Percentiles rank a stretch among this genome's conserved stretches.
phyloP scores from a whole-genome alignment of 2,888 invertebrate species.

The Phragmatobia fuliginosa region DNA sequence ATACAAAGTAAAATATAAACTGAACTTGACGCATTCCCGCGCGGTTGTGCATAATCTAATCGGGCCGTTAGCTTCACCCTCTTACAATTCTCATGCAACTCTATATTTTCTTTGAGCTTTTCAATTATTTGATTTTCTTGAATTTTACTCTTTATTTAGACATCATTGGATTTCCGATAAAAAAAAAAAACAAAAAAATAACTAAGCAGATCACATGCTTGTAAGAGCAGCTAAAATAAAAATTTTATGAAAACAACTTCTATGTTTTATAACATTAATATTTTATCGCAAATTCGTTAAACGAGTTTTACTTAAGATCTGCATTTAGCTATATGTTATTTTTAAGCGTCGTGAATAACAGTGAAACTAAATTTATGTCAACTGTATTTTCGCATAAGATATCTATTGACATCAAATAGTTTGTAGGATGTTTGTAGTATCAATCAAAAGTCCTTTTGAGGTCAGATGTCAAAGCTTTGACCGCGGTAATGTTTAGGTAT shows the following conservation, averaged over 20 bases:
- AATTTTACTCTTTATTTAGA: neutral
- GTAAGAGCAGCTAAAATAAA: neutral
- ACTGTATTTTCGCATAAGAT: neutral
- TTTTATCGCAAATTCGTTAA: too few relatives aligned
- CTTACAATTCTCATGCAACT: neutral
- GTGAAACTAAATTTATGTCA: neutral
- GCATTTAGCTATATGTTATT: neutral
- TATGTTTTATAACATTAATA: too few relatives aligned
- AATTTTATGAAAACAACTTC: too few relatives aligned
- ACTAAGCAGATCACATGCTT: neutral
- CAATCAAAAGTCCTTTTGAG: slow-evolving; percentile 1
- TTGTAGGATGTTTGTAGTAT: neutral
- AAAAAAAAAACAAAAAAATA: neutral
- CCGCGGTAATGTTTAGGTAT: slow-evolving; percentile 8
- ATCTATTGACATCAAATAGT: neutral
- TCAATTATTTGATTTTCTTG: neutral
- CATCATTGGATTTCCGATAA: neutral
- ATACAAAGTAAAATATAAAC: neutral
- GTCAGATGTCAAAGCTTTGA: slow-evolving; percentile 13
- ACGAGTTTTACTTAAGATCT: too few relatives aligned
- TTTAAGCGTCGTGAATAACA: neutral
- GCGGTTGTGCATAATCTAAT: neutral
- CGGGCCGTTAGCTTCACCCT: neutral
- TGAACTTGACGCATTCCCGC: neutral
- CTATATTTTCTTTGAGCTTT: neutral